Evolutionary conservation across 2,113 vertebrate species (phyloP).

Genomic region (Sigmodon hispidus): DNA sequence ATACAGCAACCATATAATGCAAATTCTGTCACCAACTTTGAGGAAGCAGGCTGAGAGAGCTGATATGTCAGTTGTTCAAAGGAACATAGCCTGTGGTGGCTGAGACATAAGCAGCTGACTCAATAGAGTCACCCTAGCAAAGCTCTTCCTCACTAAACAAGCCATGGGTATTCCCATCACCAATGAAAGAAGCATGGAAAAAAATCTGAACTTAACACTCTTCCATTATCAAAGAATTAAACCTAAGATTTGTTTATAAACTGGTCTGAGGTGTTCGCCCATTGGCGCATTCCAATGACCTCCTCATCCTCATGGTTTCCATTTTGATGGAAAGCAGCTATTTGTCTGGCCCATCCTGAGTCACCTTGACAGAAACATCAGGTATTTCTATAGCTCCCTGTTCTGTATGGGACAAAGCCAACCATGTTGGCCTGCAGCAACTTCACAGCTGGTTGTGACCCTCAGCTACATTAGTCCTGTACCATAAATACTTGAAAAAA

Average conservation of each 20-base stretch:
- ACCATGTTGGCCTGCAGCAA: background rate
- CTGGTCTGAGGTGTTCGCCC: background rate
- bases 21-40: background rate
- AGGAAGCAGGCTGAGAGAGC: background rate
- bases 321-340: background rate
- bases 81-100: background rate
- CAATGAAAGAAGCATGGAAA: background rate
- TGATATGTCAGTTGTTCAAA: background rate
- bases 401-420: background rate
- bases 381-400: background rate
- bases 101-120: background rate
- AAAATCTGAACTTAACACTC: background rate
- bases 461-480: background rate
- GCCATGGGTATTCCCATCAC: background rate
- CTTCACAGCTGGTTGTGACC: background rate
- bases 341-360: background rate
- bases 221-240: slow-evolving; percentile 39
- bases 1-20: background rate
- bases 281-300: background rate
- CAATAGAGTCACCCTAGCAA: background rate
- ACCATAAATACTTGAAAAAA: slow-evolving; percentile 19
- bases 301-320: background rate
- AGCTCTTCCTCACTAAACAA: background rate
- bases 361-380: background rate
- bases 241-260: slow-evolving; percentile 8